phyloP scores from a whole-genome alignment of 2,888 invertebrate genomes.

The Parnassius apollo region DNA sequence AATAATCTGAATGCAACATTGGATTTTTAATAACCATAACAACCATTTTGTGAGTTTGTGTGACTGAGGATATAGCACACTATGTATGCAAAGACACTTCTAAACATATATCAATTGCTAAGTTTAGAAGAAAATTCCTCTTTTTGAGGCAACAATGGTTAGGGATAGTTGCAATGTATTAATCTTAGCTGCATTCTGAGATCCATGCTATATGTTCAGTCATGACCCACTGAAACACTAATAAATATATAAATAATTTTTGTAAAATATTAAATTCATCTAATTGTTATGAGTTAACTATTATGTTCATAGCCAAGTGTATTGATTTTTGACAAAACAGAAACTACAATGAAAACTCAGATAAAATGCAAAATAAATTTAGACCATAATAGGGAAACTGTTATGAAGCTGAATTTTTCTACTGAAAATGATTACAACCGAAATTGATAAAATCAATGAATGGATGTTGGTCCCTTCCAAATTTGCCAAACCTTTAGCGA shows the following conservation, averaged over 20 bases:
- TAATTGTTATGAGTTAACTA: constrained; percentile 47
- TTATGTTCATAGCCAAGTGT: constrained; percentile 73
- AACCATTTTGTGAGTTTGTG: constrained; percentile 72
- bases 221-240: constrained; percentile 67
- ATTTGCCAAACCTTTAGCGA: constrained; percentile 60
- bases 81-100: constrained; percentile 50
- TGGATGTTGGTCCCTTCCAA: constrained; percentile 78
- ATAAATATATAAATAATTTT: constrained; percentile 66
- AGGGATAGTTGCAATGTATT: constrained; percentile 55
- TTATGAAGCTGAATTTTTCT: constrained; percentile 45
- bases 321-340: constrained; percentile 48
- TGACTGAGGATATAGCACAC: constrained; percentile 73
- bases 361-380: constrained; percentile 64
- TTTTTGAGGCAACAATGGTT: constrained; percentile 46
- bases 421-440: constrained; percentile 44
- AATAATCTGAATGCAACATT: constrained; percentile 77
- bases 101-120: constrained; percentile 32
- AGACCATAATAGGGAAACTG: constrained; percentile 43
- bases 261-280: constrained; percentile 52
- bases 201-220: constrained; percentile 78
- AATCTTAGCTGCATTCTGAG: constrained; percentile 77
- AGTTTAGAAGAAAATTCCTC: constrained; percentile 40
- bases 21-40: constrained; percentile 72
- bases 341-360: constrained; percentile 49
- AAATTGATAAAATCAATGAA: constrained; percentile 50